phyloP scores from a whole-genome alignment of 2,888 invertebrate species.

The Opisthograptis luteolata region DNA sequence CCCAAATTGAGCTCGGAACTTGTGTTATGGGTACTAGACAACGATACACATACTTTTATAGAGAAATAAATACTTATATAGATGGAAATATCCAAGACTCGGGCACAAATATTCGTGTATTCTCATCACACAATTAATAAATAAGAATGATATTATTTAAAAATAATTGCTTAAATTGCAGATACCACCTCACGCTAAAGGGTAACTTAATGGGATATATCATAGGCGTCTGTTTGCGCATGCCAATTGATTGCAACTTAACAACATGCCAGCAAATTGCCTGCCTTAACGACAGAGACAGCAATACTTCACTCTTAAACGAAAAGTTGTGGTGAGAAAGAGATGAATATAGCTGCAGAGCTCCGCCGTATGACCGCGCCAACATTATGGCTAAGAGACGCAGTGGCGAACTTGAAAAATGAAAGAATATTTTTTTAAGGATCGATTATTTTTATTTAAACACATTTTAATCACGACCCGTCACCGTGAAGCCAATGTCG shows the following conservation, averaged over 20 bases:
- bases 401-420: conserved; percentile 60
- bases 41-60: too few relatives aligned
- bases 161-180: conserved; percentile 48
- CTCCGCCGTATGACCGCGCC: conserved; percentile 38
- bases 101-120: too few relatives aligned
- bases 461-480: conserved; percentile 67
- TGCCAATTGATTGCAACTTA: conserved; percentile 85
- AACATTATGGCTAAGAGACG: conserved; percentile 58
- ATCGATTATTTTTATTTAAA: conserved; percentile 72
- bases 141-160: too few relatives aligned
- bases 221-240: conserved; percentile 85
- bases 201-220: conserved; percentile 82
- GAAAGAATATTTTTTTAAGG: conserved; percentile 68
- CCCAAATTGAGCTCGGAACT: too few relatives aligned
- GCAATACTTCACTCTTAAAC: conserved; percentile 24
- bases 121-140: conserved; percentile 25
- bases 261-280: conserved; percentile 82
- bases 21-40: too few relatives aligned
- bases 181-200: conserved; percentile 50
- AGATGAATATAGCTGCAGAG: conserved; percentile 39
- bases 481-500: conserved; percentile 48
- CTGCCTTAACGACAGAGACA: conserved; percentile 53
- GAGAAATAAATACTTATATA: too few relatives aligned
- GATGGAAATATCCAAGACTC: too few relatives aligned
- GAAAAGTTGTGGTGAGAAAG: conserved; percentile 34